These are phyloP conservation scores for Phalacrocorax pelagicus DNA, from an alignment of 2,113 vertebrate species.

Conservation along the genomic window DNA sequence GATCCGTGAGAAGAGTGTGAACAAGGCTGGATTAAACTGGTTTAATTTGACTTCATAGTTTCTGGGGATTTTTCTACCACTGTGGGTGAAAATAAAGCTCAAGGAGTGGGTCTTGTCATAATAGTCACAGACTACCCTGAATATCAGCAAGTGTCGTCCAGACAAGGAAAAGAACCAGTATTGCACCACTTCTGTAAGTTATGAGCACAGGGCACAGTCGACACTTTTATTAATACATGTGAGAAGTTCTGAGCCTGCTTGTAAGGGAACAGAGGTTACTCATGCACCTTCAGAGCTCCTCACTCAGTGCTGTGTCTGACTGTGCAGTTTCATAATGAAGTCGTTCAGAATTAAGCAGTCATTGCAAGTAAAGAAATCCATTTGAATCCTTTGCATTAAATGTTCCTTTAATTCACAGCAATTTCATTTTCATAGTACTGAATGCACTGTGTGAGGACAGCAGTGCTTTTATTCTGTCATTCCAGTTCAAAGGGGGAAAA, in stretches of 20 bases:
- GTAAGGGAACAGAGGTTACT: background rate
- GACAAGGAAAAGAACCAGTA: background rate
- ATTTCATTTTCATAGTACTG: background rate
- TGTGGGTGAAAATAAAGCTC: background rate
- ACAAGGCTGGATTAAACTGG: background rate
- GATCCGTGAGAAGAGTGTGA: background rate
- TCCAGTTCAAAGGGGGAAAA: accelerated
- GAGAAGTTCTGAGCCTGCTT: background rate
- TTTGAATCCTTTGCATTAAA: background rate
- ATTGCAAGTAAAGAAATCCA: background rate
- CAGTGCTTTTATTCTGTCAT: background rate
- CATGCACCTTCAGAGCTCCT: background rate
- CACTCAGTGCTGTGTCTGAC: background rate
- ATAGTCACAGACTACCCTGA: background rate
- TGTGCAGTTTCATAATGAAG: background rate
- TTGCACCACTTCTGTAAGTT: background rate
- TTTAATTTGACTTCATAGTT: background rate
- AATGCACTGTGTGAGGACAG: background rate
- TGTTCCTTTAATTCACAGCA: background rate
- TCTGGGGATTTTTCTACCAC: background rate
- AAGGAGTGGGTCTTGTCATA: background rate
- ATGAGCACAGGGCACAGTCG: background rate
- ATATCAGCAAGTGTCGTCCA: background rate
- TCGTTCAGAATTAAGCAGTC: background rate
- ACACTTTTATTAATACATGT: background rate